Percentiles rank a stretch among this genome's conserved stretches.
phyloP scores from a whole-genome alignment of 2,797 vertebrate species.

The Girardinus metallicus region DNA sequence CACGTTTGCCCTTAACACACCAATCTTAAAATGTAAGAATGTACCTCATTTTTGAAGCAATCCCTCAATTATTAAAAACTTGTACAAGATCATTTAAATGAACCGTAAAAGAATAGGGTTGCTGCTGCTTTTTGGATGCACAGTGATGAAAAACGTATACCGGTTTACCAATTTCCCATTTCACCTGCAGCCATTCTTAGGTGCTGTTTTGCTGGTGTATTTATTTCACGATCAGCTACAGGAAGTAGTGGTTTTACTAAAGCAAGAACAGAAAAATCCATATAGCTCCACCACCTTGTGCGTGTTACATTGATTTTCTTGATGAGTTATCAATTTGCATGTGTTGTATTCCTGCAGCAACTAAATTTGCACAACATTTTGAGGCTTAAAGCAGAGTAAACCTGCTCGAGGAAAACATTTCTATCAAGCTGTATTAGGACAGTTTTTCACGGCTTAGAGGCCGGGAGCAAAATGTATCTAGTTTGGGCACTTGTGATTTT shows the following conservation, averaged over 20 bases:
- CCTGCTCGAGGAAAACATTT: conserved; percentile 30
- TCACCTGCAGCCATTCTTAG: conserved; percentile 43
- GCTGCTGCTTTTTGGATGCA: conserved; percentile 15
- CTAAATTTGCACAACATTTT: conserved; percentile 41
- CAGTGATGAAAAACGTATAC: conserved; percentile 47
- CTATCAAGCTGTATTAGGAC: conserved; percentile 27
- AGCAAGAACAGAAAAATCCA: conserved; percentile 69
- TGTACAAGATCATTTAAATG: neutral
- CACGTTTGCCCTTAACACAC: neutral
- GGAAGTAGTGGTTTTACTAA: conserved; percentile 71
- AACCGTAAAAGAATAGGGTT: neutral
- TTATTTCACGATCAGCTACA: conserved; percentile 54
- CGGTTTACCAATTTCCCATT: conserved; percentile 10
- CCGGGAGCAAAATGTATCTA: conserved; percentile 10
- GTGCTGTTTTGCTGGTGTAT: conserved; percentile 32
- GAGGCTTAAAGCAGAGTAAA: conserved; percentile 50
- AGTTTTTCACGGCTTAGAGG: neutral
- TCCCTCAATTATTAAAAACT: neutral
- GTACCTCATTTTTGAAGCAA: neutral
- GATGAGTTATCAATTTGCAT: conserved; percentile 70
- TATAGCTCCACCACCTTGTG: conserved; percentile 62
- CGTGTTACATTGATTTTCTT: conserved; percentile 66
- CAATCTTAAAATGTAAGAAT: neutral
- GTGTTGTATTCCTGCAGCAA: conserved; percentile 40
- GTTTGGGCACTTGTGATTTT: conserved; percentile 5